phyloP scores from a whole-genome alignment of 2,888 invertebrate species.

The Lottia gigantea region DNA sequence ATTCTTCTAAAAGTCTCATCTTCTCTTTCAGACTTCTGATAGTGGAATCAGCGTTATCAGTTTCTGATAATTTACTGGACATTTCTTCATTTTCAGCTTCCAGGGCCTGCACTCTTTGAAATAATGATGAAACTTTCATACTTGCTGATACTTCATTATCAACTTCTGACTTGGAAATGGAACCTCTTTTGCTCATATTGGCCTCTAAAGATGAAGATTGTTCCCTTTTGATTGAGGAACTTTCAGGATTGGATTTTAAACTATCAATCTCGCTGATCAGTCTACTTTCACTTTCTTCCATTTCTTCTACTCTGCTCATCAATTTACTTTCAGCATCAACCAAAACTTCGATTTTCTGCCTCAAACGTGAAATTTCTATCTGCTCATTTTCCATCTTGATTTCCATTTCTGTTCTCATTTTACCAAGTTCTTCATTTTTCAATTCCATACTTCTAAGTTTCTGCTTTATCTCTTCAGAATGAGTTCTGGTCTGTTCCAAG shows the following conservation, averaged over 20 bases:
- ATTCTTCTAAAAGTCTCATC: slow-evolving; percentile 51
- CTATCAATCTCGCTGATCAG: slow-evolving; percentile 31
- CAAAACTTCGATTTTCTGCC: slow-evolving; percentile 35
- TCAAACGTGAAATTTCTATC: slow-evolving; percentile 12
- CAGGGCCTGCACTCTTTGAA: slow-evolving; percentile 47
- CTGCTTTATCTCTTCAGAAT: slow-evolving; percentile 9
- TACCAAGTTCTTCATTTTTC: slow-evolving; percentile 6
- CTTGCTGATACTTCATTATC: neutral
- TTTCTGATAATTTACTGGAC: slow-evolving; percentile 31
- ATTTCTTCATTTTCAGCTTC: slow-evolving; percentile 50
- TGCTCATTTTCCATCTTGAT: neutral
- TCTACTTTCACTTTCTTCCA: slow-evolving; percentile 38
- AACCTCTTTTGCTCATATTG: neutral
- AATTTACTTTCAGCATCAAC: slow-evolving; percentile 47
- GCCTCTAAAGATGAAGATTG: slow-evolving; percentile 10
- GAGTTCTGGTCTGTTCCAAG: slow-evolving; percentile 20
- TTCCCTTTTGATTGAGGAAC: slow-evolving; percentile 12
- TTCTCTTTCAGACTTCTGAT: slow-evolving; percentile 38
- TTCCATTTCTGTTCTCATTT: slow-evolving; percentile 9
- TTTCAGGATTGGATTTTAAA: slow-evolving; percentile 15
- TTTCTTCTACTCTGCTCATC: slow-evolving; percentile 44
- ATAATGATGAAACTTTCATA: slow-evolving; percentile 36
- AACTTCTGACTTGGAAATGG: neutral
- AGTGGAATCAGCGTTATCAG: slow-evolving; percentile 33
- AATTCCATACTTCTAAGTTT: slow-evolving; percentile 16